Conservation (phyloP, 2,888 invertebrate species). For the Metallyticus violacea region DNA sequence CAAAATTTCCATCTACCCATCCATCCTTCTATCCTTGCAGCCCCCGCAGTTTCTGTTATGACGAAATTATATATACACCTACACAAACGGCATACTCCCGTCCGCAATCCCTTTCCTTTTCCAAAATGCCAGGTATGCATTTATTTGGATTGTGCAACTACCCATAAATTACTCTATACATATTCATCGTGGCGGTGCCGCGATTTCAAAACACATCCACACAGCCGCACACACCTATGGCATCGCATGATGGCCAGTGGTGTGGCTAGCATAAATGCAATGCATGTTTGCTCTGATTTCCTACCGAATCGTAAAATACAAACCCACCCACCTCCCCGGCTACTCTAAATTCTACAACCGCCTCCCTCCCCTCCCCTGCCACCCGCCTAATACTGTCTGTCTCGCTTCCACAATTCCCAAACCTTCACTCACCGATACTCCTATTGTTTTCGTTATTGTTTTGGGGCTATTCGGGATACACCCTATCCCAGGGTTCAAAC, state of each 20-base stretch:
- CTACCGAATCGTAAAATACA: slow-evolving; percentile 28
- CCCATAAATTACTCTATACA: slow-evolving; percentile 30
- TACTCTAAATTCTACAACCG: neutral
- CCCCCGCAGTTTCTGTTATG: neutral
- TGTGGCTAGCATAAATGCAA: slow-evolving; percentile 16
- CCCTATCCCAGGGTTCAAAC: neutral
- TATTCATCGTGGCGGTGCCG: slow-evolving; percentile 25
- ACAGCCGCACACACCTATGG: neutral
- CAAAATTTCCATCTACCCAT: slow-evolving; percentile 3
- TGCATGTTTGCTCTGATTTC: slow-evolving; percentile 23
- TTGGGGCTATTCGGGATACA: slow-evolving; percentile 15
- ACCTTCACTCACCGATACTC: slow-evolving; percentile 19
- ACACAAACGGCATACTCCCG: neutral
- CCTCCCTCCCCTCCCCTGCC: neutral
- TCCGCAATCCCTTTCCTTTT: neutral
- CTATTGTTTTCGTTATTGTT: slow-evolving; percentile 19
- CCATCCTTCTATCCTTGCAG: neutral
- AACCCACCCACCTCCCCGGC: neutral
- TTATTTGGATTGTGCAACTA: slow-evolving; percentile 28
- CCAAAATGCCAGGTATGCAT: slow-evolving; percentile 22
- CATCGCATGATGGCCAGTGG: neutral
- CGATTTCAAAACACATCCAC: slow-evolving; percentile 13
- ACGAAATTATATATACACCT: slow-evolving; percentile 12
- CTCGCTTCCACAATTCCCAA: neutral
- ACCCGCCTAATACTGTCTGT: neutral